A percentile compares a stretch with the other conserved stretches of the same genome.
phyloP scores from a whole-genome alignment of 2,113 vertebrate genomes.

The Beaufortia kweichowensis region DNA sequence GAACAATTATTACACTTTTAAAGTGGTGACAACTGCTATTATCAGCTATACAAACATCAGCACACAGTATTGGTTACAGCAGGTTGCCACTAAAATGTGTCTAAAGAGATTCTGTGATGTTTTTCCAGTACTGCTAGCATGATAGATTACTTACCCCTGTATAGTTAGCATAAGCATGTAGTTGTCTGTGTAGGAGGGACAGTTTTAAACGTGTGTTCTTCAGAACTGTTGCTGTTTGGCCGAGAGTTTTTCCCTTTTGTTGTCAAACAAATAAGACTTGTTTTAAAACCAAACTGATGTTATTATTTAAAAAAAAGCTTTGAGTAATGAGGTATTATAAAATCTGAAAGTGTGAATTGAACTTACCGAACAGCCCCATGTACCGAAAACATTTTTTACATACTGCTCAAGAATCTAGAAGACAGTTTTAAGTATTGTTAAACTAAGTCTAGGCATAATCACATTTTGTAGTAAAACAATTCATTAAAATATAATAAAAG shows the following conservation, averaged over 20 bases:
- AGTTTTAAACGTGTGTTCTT: rapidly evolving
- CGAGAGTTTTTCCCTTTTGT: not conserved
- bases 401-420: not conserved
- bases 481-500: not conserved
- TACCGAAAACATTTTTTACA: not conserved
- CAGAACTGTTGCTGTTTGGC: not conserved
- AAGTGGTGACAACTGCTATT: no score
- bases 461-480: not conserved
- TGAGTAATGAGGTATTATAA: not conserved
- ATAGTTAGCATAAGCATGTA: not conserved
- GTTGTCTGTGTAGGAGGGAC: not conserved
- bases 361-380: not conserved
- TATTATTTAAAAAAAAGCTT: not conserved
- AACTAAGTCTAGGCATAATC: not conserved
- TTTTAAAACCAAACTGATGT: not conserved
- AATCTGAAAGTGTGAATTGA: not conserved
- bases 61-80: no score
- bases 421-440: not conserved
- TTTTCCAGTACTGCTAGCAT: no score
- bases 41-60: no score
- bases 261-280: not conserved
- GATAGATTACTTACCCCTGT: constrained; percentile 10
- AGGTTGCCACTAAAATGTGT: no score
- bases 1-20: no score
- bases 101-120: no score